Percentiles rank a stretch among this genome's conserved stretches.
phyloP scores from a whole-genome alignment of 2,797 vertebrate genomes.

The Monodelphis domestica region DNA sequence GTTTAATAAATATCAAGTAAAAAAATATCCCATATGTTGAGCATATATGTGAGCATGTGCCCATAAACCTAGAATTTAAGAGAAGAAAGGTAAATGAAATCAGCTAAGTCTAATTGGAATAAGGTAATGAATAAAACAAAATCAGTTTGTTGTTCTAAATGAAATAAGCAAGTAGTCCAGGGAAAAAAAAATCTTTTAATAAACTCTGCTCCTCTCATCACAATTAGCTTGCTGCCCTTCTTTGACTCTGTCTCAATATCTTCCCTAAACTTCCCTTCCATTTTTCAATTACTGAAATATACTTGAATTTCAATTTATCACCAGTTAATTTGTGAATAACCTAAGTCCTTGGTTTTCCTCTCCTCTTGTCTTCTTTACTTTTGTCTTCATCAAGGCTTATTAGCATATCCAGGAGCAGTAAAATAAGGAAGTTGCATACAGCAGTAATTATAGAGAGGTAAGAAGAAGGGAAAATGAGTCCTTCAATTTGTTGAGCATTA shows the following conservation, averaged over 20 bases:
- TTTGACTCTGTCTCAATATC: neutral
- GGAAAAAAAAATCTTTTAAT: slow-evolving; percentile 1
- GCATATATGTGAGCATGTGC: too few species aligned
- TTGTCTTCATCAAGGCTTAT: neutral
- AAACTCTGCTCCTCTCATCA: neutral
- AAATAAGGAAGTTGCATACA: neutral
- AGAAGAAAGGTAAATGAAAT: neutral
- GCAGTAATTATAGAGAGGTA: neutral
- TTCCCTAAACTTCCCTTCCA: neutral
- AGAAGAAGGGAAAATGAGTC: neutral
- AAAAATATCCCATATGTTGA: too few species aligned
- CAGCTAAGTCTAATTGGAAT: neutral
- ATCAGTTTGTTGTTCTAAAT: slow-evolving; percentile 29
- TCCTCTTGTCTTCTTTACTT: neutral
- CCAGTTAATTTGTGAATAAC: neutral
- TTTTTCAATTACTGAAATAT: neutral
- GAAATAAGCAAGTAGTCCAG: neutral
- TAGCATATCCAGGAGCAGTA: neutral
- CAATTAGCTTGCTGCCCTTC: neutral
- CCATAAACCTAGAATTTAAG: slow-evolving; percentile 12
- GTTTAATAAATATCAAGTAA: too few species aligned
- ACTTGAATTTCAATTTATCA: neutral
- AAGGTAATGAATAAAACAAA: neutral
- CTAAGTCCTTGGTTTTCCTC: neutral
- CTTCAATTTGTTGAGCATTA: neutral